Percentiles rank a stretch among this genome's conserved stretches.
Evolutionary conservation across 2,888 invertebrate species (phyloP).

Genomic region (Drosophila diplacantha): DNA sequence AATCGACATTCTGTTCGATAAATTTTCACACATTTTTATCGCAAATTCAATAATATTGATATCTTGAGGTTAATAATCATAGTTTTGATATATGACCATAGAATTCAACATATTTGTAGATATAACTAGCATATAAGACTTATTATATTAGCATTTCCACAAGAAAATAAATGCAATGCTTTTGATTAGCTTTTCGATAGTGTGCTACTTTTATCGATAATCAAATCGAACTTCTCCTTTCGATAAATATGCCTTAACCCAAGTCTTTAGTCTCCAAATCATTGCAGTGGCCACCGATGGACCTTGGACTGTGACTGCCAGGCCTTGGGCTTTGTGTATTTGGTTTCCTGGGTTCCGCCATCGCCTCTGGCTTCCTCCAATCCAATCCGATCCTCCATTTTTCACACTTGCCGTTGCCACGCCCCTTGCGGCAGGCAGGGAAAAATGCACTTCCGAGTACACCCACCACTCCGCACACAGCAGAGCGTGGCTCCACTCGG

Average conservation of each 20-base stretch:
- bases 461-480: slow-evolving; percentile 41
- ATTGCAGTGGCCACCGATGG: neutral
- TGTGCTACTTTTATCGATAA: too few relatives aligned
- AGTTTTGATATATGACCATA: too few relatives aligned
- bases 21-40: too few relatives aligned
- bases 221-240: neutral
- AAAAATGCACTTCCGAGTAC: slow-evolving; percentile 59
- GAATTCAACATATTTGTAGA: too few relatives aligned
- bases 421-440: slow-evolving; percentile 15
- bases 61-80: too few relatives aligned
- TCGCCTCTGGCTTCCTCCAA: neutral
- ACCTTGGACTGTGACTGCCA: neutral
- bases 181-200: too few relatives aligned
- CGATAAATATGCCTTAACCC: neutral
- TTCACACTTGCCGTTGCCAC: slow-evolving; percentile 61
- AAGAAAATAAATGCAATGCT: too few relatives aligned
- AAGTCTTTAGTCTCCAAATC: neutral
- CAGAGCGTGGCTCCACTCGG: neutral
- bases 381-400: slow-evolving; percentile 44
- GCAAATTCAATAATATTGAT: too few relatives aligned
- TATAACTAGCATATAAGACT: too few relatives aligned
- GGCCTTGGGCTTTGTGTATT: neutral
- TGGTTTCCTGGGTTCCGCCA: slow-evolving; percentile 8
- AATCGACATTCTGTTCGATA: too few relatives aligned
- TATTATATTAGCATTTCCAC: too few relatives aligned